Percentiles rank a stretch among this genome's conserved stretches.
These are phyloP conservation scores for Clunio marinus DNA, from an alignment of 2,888 invertebrate genomes.

Conservation along the genomic window DNA sequence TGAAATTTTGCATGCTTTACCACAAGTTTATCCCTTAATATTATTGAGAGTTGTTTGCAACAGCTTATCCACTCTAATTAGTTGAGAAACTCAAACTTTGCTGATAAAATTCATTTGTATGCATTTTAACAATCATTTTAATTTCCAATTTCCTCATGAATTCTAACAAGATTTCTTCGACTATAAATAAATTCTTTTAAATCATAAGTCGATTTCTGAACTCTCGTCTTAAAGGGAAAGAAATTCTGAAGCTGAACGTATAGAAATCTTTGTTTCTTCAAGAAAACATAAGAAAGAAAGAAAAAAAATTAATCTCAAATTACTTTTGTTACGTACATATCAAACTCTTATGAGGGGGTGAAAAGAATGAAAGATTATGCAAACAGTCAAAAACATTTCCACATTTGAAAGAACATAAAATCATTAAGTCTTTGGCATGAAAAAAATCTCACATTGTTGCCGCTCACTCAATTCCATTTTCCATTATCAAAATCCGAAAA, in stretches of 20 bases:
- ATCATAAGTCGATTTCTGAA: too few relatives aligned
- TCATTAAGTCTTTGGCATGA: neutral
- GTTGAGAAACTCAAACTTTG: slow-evolving; percentile 40
- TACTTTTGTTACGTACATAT: neutral
- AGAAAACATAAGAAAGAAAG: neutral
- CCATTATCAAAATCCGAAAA: neutral
- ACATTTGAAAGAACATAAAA: neutral
- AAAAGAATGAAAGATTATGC: neutral
- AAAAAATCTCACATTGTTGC: too few relatives aligned
- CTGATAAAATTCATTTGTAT: neutral
- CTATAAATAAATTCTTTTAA: too few relatives aligned
- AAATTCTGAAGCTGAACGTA: too few relatives aligned
- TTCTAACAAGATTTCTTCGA: too few relatives aligned
- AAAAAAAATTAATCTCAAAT: neutral
- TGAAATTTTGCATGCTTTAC: too few relatives aligned
- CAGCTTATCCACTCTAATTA: slow-evolving; percentile 44
- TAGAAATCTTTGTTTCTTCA: too few relatives aligned
- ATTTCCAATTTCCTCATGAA: too few relatives aligned
- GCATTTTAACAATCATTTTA: neutral
- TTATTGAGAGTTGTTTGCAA: slow-evolving; percentile 40
- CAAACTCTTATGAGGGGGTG: neutral
- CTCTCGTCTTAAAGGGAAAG: too few relatives aligned
- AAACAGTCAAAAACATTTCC: slow-evolving; percentile 6
- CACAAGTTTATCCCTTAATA: neutral
- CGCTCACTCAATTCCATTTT: neutral